Percentiles rank a stretch among this genome's conserved stretches.
Conservation (phyloP, 2,113 vertebrate genomes). For the Perognathus longimembris region DNA sequence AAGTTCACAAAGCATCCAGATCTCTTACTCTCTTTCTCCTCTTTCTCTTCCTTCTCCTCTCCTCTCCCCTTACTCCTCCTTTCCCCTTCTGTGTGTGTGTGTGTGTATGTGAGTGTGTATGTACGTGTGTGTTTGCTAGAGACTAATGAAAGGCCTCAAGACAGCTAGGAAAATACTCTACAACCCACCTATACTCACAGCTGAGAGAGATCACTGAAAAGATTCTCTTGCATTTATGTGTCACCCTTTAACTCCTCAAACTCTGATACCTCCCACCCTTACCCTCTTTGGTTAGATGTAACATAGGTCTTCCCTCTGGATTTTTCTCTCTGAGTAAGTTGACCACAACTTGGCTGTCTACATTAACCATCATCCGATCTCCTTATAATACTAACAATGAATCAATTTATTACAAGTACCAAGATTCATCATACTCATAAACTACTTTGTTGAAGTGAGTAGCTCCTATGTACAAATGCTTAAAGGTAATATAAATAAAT, state of each 20-base stretch:
- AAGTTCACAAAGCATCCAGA: constrained; percentile 20
- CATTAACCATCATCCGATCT: neutral
- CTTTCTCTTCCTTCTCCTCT: no score
- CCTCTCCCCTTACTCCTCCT: no score
- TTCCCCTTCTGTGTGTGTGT: neutral
- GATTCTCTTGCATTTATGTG: neutral
- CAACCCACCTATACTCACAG: neutral
- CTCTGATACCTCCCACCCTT: neutral
- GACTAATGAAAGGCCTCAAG: neutral
- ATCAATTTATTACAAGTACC: constrained; percentile 29
- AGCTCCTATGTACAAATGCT: no score
- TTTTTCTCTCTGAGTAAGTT: neutral
- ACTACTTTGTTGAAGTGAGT: no score
- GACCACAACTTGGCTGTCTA: no score
- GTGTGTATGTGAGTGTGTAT: neutral
- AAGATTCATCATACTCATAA: neutral
- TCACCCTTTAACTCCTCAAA: neutral
- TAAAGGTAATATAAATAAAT: no score
- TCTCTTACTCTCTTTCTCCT: no score
- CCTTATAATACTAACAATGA: neutral
- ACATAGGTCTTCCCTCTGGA: neutral
- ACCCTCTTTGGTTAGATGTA: neutral
- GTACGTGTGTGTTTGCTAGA: neutral
- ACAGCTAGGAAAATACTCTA: neutral
- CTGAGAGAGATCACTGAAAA: neutral